Evolutionary conservation across 30 jellyfish, hydroid and myxozoan genomes (phyloP).

Genomic region (Nemopilema nomurai): DNA sequence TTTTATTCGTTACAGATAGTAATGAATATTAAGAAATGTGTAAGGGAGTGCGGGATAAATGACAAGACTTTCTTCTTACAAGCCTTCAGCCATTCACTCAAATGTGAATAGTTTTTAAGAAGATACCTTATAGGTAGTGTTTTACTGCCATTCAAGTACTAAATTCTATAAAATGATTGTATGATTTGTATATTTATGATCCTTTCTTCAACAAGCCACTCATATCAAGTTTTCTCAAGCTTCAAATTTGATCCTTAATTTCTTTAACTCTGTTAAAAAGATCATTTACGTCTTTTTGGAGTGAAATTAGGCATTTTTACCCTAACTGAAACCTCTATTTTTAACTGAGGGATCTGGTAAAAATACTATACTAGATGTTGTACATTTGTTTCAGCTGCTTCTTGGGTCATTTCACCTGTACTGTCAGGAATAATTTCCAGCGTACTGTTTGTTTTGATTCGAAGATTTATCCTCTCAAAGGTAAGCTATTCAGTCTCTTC

Average conservation of each 20-base stretch:
- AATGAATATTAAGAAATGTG: too few relatives aligned
- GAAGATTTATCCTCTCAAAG: conserved; percentile 62
- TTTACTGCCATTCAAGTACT: too few relatives aligned
- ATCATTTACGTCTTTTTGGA: background rate
- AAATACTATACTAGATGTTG: background rate
- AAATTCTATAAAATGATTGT: too few relatives aligned
- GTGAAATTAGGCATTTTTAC: background rate
- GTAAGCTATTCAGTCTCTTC: conserved; percentile 17
- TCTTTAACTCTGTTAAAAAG: background rate
- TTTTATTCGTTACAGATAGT: too few relatives aligned
- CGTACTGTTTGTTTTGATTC: conserved; percentile 42
- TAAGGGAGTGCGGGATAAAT: too few relatives aligned
- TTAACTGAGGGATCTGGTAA: background rate
- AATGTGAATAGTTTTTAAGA: too few relatives aligned
- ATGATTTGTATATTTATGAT: too few relatives aligned
- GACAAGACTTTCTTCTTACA: too few relatives aligned
- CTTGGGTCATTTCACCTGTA: conserved; percentile 96
- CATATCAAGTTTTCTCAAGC: too few relatives aligned
- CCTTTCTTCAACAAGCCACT: too few relatives aligned
- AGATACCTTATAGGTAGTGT: too few relatives aligned
- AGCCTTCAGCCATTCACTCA: too few relatives aligned
- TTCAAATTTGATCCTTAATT: background rate
- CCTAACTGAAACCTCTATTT: background rate
- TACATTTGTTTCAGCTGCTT: conserved; percentile 70
- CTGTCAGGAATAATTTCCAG: conserved; percentile 85